A percentile compares a stretch with the other conserved stretches of the same genome.
Evolutionary conservation across 2,888 invertebrate species (phyloP).

Genomic region (Orthosia gracilis): DNA sequence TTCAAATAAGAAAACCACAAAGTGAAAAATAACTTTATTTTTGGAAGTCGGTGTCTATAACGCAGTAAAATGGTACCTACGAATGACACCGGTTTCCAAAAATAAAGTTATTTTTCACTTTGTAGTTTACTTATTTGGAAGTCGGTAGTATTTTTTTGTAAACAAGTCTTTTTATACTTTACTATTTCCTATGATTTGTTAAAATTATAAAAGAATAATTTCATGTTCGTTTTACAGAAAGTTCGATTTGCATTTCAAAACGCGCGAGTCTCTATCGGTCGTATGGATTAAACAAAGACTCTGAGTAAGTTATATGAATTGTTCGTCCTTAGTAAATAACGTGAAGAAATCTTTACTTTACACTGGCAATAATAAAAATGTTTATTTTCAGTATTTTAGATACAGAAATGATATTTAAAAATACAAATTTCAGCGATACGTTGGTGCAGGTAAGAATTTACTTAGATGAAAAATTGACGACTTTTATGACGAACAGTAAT

Average conservation of each 20-base stretch:
- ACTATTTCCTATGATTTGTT: neutral
- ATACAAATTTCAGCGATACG: constrained; percentile 29
- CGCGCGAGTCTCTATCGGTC: constrained; percentile 21
- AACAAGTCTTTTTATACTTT: too few species aligned
- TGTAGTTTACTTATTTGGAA: too few species aligned
- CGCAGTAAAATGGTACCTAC: too few species aligned
- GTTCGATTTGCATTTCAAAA: constrained; percentile 54
- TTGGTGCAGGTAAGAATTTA: constrained; percentile 36
- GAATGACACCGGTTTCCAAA: too few species aligned
- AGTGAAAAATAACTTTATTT: too few species aligned
- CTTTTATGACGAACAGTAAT: neutral
- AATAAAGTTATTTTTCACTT: too few species aligned
- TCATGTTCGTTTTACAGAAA: constrained; percentile 37
- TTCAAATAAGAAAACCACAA: too few species aligned
- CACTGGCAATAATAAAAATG: neutral
- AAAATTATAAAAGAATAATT: neutral
- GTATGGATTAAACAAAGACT: constrained; percentile 7
- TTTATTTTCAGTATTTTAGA: constrained; percentile 42
- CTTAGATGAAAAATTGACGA: neutral
- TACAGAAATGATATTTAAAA: constrained; percentile 46
- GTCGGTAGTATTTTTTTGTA: too few species aligned
- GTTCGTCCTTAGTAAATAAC: neutral
- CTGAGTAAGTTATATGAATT: constrained; percentile 44
- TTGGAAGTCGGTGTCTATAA: too few species aligned
- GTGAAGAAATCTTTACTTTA: neutral